Evolutionary conservation across 2,113 vertebrate genomes (phyloP).

Genomic region (Pterocles burchelli): DNA sequence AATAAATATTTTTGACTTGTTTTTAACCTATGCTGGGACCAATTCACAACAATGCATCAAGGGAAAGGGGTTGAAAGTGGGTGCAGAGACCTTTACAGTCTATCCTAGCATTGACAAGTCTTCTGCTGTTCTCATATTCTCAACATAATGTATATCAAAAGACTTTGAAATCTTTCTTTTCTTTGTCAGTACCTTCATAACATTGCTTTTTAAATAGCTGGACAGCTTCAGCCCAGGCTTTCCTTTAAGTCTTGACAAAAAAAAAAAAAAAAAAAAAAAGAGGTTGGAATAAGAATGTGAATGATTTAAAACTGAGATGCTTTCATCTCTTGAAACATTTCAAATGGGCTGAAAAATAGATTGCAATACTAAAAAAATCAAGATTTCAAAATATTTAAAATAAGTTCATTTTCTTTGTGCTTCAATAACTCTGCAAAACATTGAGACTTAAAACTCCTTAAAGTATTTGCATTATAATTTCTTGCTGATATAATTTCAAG

Average conservation of each 20-base stretch:
- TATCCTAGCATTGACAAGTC: constrained; percentile 15
- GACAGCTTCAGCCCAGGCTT: not conserved
- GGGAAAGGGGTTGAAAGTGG: not conserved
- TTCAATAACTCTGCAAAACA: not conserved
- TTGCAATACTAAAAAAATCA: not conserved
- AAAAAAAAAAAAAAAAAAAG: not conserved
- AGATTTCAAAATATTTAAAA: constrained; percentile 6
- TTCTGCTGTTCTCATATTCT: not conserved
- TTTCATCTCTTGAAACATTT: constrained; percentile 39
- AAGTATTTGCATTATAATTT: not conserved
- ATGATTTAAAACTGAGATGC: constrained; percentile 15
- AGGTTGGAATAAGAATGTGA: not conserved
- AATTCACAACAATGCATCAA: not conserved
- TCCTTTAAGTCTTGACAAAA: not conserved
- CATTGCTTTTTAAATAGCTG: constrained; percentile 37
- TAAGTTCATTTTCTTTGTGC: not conserved
- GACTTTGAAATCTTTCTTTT: constrained; percentile 33
- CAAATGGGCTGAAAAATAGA: constrained; percentile 37
- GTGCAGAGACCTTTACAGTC: not conserved
- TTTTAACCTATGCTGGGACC: not conserved
- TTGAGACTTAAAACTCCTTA: not conserved
- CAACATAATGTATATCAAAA: not conserved
- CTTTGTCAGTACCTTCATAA: constrained; percentile 19
- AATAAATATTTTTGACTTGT: not conserved
- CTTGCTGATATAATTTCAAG: not conserved